Percentiles rank a stretch among this genome's conserved stretches.
Conservation (phyloP, 2,888 invertebrate species). For the Patella pellucida region DNA sequence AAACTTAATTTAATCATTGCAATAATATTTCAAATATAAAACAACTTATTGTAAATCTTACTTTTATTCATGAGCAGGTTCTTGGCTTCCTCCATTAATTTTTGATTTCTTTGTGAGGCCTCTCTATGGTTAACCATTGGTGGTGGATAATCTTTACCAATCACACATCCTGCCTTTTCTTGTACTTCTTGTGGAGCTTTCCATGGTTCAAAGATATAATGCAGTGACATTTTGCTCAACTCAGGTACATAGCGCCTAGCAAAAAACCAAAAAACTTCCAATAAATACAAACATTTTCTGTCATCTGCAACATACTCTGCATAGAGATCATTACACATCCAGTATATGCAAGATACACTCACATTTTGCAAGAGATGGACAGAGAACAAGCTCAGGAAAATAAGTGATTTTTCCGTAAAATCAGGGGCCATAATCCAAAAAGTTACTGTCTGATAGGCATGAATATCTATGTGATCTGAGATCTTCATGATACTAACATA, state of each 20-base stretch:
- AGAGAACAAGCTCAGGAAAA: neutral
- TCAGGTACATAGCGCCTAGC: conserved; percentile 63
- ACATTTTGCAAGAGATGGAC: too few relatives aligned
- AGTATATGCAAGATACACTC: too few relatives aligned
- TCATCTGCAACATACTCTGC: neutral
- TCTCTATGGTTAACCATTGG: conserved; percentile 62
- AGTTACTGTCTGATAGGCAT: too few relatives aligned
- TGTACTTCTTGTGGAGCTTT: conserved; percentile 63
- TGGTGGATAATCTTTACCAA: conserved; percentile 63
- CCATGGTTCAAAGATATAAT: conserved; percentile 66
- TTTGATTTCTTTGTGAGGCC: conserved; percentile 49
- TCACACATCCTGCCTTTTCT: conserved; percentile 53
- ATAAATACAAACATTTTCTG: conserved; percentile 11
- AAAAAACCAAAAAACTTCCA: conserved; percentile 7
- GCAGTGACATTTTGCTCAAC: conserved; percentile 61
- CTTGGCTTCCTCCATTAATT: conserved; percentile 66
- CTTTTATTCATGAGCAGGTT: conserved; percentile 9
- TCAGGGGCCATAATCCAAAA: too few relatives aligned
- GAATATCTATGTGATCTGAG: too few relatives aligned
- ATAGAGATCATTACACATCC: neutral
- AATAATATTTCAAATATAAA: too few relatives aligned
- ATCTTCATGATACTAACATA: too few relatives aligned
- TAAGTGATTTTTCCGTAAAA: too few relatives aligned
- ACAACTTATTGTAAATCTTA: too few relatives aligned
- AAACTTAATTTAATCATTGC: too few relatives aligned